Conservation (phyloP, 1,140 invertebrate species). For the Drosophila watanabei region DNA sequence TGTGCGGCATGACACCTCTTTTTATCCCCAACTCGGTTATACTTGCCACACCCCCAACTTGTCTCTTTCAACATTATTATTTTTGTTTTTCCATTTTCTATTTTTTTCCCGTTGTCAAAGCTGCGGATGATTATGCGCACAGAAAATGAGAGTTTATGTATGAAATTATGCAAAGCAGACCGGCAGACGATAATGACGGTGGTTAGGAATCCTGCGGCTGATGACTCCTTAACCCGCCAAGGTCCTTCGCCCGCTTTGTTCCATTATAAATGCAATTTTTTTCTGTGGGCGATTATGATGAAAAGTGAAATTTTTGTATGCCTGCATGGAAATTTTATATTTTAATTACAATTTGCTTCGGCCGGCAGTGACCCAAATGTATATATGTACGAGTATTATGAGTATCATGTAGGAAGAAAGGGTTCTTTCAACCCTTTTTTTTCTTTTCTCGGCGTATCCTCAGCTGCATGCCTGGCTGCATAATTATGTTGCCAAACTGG, state of each 20-base stretch:
- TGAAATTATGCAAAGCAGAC: slow-evolving; percentile 71
- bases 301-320: slow-evolving; percentile 29
- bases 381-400: not conserved
- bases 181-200: slow-evolving; percentile 48
- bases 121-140: slow-evolving; percentile 69
- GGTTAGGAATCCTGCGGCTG: slow-evolving; percentile 39
- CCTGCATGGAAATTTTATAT: slow-evolving; percentile 55
- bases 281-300: slow-evolving; percentile 35
- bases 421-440: slow-evolving; percentile 34
- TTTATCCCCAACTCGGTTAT: slow-evolving; percentile 24
- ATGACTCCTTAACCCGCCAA: slow-evolving; percentile 46
- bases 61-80: slow-evolving; percentile 11
- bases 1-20: slow-evolving; percentile 52
- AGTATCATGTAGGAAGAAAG: slow-evolving; percentile 12
- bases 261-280: slow-evolving; percentile 37
- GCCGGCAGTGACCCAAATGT: slow-evolving; percentile 41
- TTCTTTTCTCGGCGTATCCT: not conserved
- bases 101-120: slow-evolving; percentile 62
- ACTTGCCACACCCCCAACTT: not conserved
- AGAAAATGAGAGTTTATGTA: slow-evolving; percentile 74
- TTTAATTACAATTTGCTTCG: slow-evolving; percentile 67
- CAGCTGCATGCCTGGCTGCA: slow-evolving; percentile 51
- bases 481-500: slow-evolving; percentile 65
- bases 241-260: slow-evolving; percentile 30
- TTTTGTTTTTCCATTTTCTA: slow-evolving; percentile 9